These are phyloP conservation scores for Bombus picipes DNA, from an alignment of 1,140 invertebrate genomes.

Conservation along the genomic window DNA sequence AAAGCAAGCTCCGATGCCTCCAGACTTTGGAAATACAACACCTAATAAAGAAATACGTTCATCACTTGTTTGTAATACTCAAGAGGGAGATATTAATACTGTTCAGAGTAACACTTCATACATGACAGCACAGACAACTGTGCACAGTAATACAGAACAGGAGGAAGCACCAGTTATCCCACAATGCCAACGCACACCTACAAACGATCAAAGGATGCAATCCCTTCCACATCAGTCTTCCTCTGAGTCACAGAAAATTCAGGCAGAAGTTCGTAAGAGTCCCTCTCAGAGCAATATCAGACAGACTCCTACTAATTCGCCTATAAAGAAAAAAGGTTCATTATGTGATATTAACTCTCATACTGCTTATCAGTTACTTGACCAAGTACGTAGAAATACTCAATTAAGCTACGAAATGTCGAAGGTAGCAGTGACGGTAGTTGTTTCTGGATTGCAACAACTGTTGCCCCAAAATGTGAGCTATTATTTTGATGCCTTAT, in stretches of 20 bases:
- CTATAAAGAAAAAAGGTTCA: constrained; percentile 74
- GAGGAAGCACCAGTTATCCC: constrained; percentile 39
- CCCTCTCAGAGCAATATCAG: constrained; percentile 58
- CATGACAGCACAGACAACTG: constrained; percentile 61
- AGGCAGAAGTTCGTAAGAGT: constrained; percentile 69
- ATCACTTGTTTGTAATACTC: constrained; percentile 50
- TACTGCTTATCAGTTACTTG: constrained; percentile 89
- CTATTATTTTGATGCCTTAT: constrained; percentile 84
- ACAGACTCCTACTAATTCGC: constrained; percentile 66
- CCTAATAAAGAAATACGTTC: constrained; percentile 71
- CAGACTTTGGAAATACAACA: constrained; percentile 77
- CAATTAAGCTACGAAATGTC: constrained; percentile 94
- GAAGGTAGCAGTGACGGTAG: constrained; percentile 91
- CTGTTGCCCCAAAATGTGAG: constrained; percentile 84
- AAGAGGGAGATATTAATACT: constrained; percentile 61
- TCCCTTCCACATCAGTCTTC: constrained; percentile 69
- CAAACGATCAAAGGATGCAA: constrained; percentile 57
- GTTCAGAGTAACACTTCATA: constrained; percentile 69
- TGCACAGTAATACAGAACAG: constrained; percentile 43
- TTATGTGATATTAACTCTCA: constrained; percentile 81
- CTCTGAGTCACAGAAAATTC: constrained; percentile 66
- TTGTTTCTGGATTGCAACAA: constrained; percentile 87
- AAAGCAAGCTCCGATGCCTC: constrained; percentile 80
- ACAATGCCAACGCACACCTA: constrained; percentile 38
- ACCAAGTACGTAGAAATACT: constrained; percentile 91